A percentile compares a stretch with the other conserved stretches of the same genome.
Conservation (phyloP, 2,888 invertebrate genomes). For the Dendrolimus pini region DNA sequence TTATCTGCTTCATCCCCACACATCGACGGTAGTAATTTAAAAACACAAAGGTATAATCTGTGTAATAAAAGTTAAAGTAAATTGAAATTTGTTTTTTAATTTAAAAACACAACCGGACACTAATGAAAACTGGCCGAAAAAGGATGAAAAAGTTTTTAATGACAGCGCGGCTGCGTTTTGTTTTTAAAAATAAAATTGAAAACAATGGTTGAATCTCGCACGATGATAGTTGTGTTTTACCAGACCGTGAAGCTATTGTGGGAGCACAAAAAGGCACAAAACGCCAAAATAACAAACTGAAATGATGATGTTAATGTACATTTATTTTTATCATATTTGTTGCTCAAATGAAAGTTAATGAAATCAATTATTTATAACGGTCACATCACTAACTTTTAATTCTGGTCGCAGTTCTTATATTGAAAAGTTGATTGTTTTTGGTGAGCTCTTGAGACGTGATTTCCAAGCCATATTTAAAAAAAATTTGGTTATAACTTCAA, state of each 20-base stretch:
- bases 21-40: neutral
- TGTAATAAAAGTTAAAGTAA: neutral
- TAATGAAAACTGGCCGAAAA: neutral
- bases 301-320: neutral
- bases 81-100: neutral
- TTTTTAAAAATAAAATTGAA: neutral
- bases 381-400: neutral
- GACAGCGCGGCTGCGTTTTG: neutral
- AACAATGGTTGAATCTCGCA: neutral
- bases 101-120: neutral
- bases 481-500: too few species aligned
- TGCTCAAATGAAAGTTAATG: neutral
- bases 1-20: too few species aligned
- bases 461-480: too few species aligned
- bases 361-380: neutral
- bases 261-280: neutral
- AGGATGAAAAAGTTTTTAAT: neutral
- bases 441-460: too few species aligned
- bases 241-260: constrained; percentile 36
- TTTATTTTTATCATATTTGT: neutral
- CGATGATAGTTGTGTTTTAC: constrained; percentile 22
- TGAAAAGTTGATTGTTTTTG: too few species aligned
- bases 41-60: neutral
- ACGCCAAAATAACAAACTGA: neutral
- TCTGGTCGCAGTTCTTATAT: too few species aligned